Evolutionary conservation across 1,140 invertebrate species (phyloP), one percentile per base, ranked within the genome.

Genomic region (Bacillus rossius): DNA sequence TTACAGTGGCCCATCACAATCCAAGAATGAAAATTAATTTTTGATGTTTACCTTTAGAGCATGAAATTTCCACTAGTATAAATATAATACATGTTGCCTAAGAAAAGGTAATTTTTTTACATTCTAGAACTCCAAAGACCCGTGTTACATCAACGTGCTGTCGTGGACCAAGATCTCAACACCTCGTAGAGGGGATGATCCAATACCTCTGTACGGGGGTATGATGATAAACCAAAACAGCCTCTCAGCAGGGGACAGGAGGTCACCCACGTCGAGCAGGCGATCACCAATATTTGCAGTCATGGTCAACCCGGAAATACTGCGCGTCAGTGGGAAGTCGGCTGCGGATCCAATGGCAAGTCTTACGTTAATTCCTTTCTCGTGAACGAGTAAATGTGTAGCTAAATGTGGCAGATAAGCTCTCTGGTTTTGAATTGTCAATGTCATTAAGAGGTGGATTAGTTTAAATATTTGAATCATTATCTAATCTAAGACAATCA

Each of bases 141-240:
- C 73, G 14, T 76, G 73, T 55, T 87, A 82, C 60, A 81, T 87
- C 57, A 86, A 86, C 68, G 84, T 87, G 43, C 68, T 87, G 47
- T 85, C 84, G 64, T 87, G 84, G 84, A 83, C 83, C 49, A 84
- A 85, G 68, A 83, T 87, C 62, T 79, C 79, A 10, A 81, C 83
- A 72, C 82, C 83, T 8, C 77, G 79, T 51, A 79, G 78, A 64
- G 79, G 81, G 57, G 79, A 78, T 42, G 79, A 84, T 65, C 82
- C 80, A 23, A 80, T 86, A 67, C 84, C 83, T 5, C 71, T 87
- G 26, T 85, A 83, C 63, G 85, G 85, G 22, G 85, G 84, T 59
- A 86, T 87, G 83, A 80, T 81, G 26, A 41, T 57, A 7, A 45
- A 47, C n/a, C 48, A 49, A 17, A 49, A 34, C 19, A 57, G 34